A percentile compares a stretch with the other conserved stretches of the same genome.
Evolutionary conservation across 2,797 vertebrate species (phyloP).

Genomic region (Momotus momota): DNA sequence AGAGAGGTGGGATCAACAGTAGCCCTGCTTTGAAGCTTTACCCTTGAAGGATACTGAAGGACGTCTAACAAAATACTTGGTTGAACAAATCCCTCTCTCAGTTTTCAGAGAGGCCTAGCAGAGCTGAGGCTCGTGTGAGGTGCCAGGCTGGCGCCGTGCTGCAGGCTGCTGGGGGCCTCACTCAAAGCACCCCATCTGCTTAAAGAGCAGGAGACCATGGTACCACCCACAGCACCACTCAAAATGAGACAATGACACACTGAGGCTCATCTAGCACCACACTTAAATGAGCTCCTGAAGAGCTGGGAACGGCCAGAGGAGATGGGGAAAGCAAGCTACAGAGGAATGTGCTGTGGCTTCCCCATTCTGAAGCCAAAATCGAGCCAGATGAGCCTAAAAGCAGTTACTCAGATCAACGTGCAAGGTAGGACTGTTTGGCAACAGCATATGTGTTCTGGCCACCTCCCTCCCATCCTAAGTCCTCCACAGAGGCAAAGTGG

Average conservation of each 20-base stretch:
- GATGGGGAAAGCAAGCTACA: neutral
- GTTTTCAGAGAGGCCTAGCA: neutral
- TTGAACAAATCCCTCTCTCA: neutral
- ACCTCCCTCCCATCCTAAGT: neutral
- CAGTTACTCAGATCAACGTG: neutral
- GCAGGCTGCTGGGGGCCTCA: neutral
- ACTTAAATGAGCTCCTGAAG: neutral
- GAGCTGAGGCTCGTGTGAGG: neutral
- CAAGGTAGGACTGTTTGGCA: neutral
- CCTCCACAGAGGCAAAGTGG: neutral
- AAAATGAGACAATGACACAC: neutral
- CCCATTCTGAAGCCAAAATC: neutral
- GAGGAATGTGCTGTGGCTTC: neutral
- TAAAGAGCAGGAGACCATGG: neutral
- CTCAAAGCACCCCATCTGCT: neutral
- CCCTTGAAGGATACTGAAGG: neutral
- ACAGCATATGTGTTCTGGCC: neutral
- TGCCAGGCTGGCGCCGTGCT: neutral
- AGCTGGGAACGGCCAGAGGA: neutral
- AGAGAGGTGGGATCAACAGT: neutral
- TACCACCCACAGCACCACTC: neutral
- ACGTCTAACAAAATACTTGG: neutral
- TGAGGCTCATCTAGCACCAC: neutral
- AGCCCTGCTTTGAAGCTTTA: constrained; percentile 4
- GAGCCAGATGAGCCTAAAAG: neutral